Evolutionary conservation across 2,888 invertebrate species (phyloP), one percentile per base, ranked within the genome.

Genomic region (Yponomeuta sedellus): DNA sequence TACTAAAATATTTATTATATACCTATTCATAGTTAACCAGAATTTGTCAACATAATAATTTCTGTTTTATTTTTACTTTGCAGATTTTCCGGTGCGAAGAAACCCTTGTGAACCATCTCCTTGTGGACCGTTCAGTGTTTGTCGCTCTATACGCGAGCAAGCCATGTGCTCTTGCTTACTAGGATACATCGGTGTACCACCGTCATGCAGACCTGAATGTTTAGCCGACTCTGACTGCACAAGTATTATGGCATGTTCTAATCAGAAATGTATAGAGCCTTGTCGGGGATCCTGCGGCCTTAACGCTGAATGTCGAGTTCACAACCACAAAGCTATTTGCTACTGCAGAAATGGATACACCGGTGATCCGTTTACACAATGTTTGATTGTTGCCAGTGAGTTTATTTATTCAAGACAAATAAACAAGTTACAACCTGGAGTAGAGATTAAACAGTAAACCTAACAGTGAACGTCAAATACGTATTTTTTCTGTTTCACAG

Each of bases 281-380:
- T 97, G 97, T 73, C 93, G 93, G 20, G 96, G 96, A 56, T 93
- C 95, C 12, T 97, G 97, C 71, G 97, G 97, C 68, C 92, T 94
- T 71, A 93, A 93, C 64, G 95, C 97, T 0, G 88, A 94, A 71
- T 97, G 97, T 77, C 93, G 93, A 75, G 94, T 96, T 1, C 93
- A 96, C 70, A 96, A 96, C 77, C 97, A 97, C 80, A 95, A 95
- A 78, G 96, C 97, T 0, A 94, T 97, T 64, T 97, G 97, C 78
- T 94, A 93, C 71, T 97, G 97, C 77, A 94, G 94, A 68, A 90
- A 87, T 68, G 93, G 93, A 66, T 93, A 92, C 75, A 92, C 94
- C n/a, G 97, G 97, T 20, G 95, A 97, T 93, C 96, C 97, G 62
- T 96, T 97, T 77, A 92, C 93, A 10, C 92, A 93, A 75, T 96